Conservation (phyloP, 2,888 invertebrate species). For the Drosophila demipolita region DNA sequence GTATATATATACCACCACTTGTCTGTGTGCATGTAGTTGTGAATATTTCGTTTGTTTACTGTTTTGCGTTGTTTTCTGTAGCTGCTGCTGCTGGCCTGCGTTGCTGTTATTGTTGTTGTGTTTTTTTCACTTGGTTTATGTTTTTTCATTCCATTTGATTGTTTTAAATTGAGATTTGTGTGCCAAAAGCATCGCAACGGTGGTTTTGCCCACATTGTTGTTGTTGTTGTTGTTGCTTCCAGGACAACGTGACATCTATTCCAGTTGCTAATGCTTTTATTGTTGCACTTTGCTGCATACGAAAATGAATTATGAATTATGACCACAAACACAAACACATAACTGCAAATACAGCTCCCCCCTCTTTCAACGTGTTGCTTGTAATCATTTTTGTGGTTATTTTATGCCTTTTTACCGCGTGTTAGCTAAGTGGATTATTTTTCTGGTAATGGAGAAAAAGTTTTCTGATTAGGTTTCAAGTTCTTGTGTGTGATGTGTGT, state of each 20-base stretch:
- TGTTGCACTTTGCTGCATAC: constrained; percentile 32
- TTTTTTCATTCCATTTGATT: constrained; percentile 73
- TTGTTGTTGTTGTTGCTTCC: constrained; percentile 34
- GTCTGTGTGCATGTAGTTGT: constrained; percentile 38
- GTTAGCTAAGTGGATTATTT: constrained; percentile 59
- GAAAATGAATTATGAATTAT: constrained; percentile 39
- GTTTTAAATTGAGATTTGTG: constrained; percentile 77
- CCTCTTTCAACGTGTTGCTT: constrained; percentile 42
- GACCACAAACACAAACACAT: constrained; percentile 12
- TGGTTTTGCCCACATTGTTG: constrained; percentile 28
- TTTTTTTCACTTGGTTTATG: constrained; percentile 42
- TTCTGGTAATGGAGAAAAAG: constrained; percentile 22
- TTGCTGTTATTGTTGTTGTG: constrained; percentile 13
- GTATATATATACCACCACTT: constrained; percentile 33
- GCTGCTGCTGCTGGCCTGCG: constrained; percentile 17
- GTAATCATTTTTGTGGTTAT: constrained; percentile 32
- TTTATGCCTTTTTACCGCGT: constrained; percentile 31
- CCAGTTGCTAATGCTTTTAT: constrained; percentile 17
- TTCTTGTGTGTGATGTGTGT: constrained; percentile 4
- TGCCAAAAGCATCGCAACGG: constrained; percentile 60
- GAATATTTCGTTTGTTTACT: constrained; percentile 73
- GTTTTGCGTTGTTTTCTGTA: constrained; percentile 61
- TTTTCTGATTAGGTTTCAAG: constrained; percentile 44
- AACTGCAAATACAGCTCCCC: constrained; percentile 9
- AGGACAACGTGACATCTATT: constrained; percentile 37